These are phyloP conservation scores for Sphyrna mokarran DNA, from an alignment of 2,113 vertebrate genomes.

Conservation along the genomic window DNA sequence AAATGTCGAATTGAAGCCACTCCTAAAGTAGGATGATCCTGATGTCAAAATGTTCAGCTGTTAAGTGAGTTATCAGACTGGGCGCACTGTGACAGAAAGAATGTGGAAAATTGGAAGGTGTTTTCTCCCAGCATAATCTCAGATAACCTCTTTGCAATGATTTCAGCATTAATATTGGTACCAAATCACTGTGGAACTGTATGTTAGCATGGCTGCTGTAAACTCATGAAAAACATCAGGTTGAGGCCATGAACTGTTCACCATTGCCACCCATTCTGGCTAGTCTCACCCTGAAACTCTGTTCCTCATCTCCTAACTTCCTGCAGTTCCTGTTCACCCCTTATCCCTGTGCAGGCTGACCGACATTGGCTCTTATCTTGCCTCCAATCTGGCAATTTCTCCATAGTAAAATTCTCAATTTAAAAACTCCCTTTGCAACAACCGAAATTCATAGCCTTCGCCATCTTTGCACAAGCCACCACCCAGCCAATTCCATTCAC, in stretches of 20 bases:
- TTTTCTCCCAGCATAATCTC: background rate
- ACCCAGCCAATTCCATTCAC: no score
- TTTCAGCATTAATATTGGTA: background rate
- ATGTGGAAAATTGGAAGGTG: background rate
- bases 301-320: background rate
- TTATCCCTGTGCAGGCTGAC: background rate
- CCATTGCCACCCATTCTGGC: background rate
- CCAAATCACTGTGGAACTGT: background rate
- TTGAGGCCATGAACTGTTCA: background rate
- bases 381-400: background rate
- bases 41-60: background rate
- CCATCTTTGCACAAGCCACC: background rate
- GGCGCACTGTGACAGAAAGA: background rate
- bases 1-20: background rate
- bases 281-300: background rate
- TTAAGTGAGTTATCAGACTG: background rate
- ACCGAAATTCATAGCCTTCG: background rate
- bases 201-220: background rate
- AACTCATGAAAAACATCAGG: background rate
- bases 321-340: background rate
- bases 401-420: background rate
- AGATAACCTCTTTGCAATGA: background rate
- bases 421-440: background rate
- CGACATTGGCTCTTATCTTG: background rate
- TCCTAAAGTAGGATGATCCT: background rate